Conservation (phyloP, 2,113 vertebrate genomes). For the Leptobrachium leishanense region DNA sequence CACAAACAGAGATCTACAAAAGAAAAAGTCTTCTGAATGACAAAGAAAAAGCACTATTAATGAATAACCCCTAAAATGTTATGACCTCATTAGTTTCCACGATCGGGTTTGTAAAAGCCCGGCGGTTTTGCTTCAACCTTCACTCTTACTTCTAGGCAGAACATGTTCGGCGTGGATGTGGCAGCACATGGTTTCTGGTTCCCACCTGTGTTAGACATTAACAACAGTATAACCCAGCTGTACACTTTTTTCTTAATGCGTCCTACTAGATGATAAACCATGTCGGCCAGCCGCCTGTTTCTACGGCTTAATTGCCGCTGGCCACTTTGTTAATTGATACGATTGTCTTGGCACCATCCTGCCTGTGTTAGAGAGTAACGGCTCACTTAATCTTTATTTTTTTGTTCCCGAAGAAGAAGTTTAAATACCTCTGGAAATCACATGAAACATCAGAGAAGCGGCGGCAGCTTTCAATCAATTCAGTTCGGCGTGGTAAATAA, state of each 20-base stretch:
- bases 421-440: constrained; percentile 27
- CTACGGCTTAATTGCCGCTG: constrained; percentile 9
- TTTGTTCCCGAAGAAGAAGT: background rate
- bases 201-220: constrained; percentile 9
- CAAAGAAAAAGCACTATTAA: no score
- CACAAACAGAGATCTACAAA: no score
- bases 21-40: no score
- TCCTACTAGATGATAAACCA: background rate
- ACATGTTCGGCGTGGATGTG: background rate
- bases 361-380: constrained; percentile 21
- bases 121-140: background rate
- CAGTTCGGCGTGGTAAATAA: constrained; percentile 16
- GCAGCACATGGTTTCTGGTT: background rate
- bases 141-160: background rate
- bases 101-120: background rate
- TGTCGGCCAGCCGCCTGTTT: constrained; percentile 29
- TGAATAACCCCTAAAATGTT: background rate
- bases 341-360: constrained; percentile 16
- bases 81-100: background rate
- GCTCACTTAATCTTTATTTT: constrained; percentile 6
- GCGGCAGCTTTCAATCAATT: constrained; percentile 7
- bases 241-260: background rate
- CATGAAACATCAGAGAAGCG: constrained; percentile 7
- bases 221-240: background rate
- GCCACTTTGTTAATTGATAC: constrained; percentile 26